Base-by-base conservation (phyloP, 2,113 vertebrate genomes). In the Pseudorasbora parva region DNA sequence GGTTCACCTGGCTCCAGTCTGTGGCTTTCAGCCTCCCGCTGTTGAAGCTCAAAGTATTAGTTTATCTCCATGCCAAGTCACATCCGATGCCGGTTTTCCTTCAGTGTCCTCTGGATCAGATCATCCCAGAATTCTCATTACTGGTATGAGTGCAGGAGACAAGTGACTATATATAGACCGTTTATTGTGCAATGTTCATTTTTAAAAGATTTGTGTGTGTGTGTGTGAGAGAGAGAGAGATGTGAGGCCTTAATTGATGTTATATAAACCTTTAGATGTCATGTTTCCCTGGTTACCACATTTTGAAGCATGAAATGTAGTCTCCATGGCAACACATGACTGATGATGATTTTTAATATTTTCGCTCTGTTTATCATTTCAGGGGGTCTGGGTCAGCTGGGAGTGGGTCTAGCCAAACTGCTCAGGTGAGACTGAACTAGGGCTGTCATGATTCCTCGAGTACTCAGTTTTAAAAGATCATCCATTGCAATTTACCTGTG, bases 321-420 rank as follows among this genome's bases (percentile, higher is more conserved):
- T 87, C 37, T 82, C 83, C 79, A 85, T 85, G 79, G 83, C 14
- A 87, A 87, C 74, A 78, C 45, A 37, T 73, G 57, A 73, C 62
- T 79, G 68, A 74, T 87, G 74, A 85, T 83, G 51, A 15, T 25
- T 47, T 69, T 49, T 19, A 60, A 62, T 75, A 75, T 87, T 33
- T 51, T n/a, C 8, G 27, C 21, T 64, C 14, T 85, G 66, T 77
- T 56, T 82, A 23, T 71, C n/a, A 66, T 84, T 88, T 30, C 88
- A 99, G 97, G 97, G 25, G 97, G 97, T 54, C 94, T 98, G 59
- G 97, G 97, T 6, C 97, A 99, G 87, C 95, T 98, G 23, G 98
- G 97, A 12, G 95, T 98, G 76, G 97, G 98, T 23, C 96, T 98
- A 41, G 96, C 98, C 78, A 96, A 94, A 86, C 76, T 97, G 43